Conservation (phyloP, 2,113 vertebrate species). For the Rhombomys opimus region DNA sequence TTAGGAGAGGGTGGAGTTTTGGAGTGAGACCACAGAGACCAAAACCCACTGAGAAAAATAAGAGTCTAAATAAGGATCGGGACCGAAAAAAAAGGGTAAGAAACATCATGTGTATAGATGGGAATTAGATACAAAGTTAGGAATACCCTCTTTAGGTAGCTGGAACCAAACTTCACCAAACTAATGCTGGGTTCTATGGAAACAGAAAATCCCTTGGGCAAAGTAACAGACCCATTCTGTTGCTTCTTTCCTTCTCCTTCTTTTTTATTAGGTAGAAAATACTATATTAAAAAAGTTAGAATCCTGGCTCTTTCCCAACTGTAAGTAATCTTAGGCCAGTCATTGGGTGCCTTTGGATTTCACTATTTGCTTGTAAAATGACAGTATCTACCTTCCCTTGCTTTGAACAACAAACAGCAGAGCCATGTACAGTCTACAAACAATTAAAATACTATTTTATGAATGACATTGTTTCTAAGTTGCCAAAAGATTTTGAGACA, state of each 20-base stretch:
- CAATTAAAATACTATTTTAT: constrained; percentile 20
- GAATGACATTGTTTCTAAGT: background rate
- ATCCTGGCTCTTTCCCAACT: background rate
- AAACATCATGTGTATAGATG: constrained; percentile 43
- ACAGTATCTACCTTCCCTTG: constrained; percentile 22
- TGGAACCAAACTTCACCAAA: constrained; percentile 6
- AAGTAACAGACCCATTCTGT: background rate
- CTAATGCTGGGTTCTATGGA: background rate
- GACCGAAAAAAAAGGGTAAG: constrained; percentile 60
- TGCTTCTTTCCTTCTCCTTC: background rate
- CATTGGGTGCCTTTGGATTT: background rate
- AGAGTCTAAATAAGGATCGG: constrained; percentile 29
- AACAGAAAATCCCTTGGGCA: background rate
- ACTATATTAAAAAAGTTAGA: constrained; percentile 3
- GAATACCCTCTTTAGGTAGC: background rate
- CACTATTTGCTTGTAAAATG: constrained; percentile 1
- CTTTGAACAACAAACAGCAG: background rate
- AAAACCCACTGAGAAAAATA: constrained; percentile 2
- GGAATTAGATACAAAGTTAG: constrained; percentile 29
- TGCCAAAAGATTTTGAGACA: constrained; percentile 22
- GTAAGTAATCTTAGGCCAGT: background rate
- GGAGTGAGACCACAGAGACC: background rate
- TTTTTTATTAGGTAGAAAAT: background rate
- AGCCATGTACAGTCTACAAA: background rate
- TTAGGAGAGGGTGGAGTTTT: constrained; percentile 34